Percentiles rank a stretch among this genome's conserved stretches.
Evolutionary conservation across 2,797 vertebrate species (phyloP).

Genomic region (Acrossocheilus wenchowensis): DNA sequence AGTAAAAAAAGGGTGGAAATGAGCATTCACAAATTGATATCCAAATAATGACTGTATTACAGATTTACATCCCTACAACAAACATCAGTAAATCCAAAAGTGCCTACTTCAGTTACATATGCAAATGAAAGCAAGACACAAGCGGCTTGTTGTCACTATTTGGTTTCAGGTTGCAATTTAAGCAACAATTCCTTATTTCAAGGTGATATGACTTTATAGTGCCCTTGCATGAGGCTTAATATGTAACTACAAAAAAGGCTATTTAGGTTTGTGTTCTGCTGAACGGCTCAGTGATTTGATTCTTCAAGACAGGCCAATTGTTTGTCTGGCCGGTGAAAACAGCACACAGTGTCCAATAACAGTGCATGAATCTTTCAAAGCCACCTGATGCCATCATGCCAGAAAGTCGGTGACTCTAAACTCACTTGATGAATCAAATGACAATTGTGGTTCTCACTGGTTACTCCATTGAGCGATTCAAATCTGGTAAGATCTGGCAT

Average conservation of each 20-base stretch:
- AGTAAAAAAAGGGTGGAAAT: not conserved
- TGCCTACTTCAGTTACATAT: not conserved
- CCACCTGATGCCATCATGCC: conserved; percentile 65
- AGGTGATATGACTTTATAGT: not conserved
- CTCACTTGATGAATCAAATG: conserved; percentile 42
- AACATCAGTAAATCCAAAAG: not conserved
- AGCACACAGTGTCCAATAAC: conserved; percentile 59
- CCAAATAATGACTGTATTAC: not conserved
- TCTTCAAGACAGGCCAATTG: not conserved
- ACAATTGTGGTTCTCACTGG: conserved; percentile 17
- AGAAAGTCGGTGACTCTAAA: conserved; percentile 35
- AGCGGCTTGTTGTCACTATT: not conserved
- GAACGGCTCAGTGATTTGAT: conserved; percentile 20
- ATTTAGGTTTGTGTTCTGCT: not conserved
- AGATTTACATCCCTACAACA: not conserved
- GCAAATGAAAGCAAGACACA: not conserved
- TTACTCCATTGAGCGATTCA: conserved; percentile 43
- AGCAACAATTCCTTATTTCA: not conserved
- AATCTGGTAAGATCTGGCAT: not conserved
- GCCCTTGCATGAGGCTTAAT: not conserved
- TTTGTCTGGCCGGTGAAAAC: conserved; percentile 49
- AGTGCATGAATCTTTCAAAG: conserved; percentile 76
- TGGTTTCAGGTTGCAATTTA: not conserved
- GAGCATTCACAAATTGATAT: not conserved
- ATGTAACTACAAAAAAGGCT: not conserved